phyloP scores from a whole-genome alignment of 2,113 vertebrate genomes.

The Lanius collurio region DNA sequence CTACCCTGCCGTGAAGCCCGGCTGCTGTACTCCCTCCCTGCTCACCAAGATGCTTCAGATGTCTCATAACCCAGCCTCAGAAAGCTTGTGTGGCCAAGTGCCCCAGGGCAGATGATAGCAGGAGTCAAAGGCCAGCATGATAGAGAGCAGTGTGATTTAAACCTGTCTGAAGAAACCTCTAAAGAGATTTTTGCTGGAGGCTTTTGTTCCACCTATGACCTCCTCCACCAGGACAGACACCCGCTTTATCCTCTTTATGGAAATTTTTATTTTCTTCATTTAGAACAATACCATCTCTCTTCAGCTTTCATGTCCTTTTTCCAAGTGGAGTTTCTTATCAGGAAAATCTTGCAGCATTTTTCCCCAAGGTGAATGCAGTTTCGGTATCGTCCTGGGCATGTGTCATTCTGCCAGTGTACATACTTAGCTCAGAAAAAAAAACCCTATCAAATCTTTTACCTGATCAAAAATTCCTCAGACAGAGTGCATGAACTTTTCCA shows the following conservation, averaged over 20 bases:
- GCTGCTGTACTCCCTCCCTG: not conserved
- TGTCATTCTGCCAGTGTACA: not conserved
- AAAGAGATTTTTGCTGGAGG: constrained; percentile 34
- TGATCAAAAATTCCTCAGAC: constrained; percentile 9
- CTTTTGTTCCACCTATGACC: constrained; percentile 55
- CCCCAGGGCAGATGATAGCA: not conserved
- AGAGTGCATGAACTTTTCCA: not conserved
- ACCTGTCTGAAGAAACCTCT: constrained; percentile 13
- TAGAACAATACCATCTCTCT: not conserved
- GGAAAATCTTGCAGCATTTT: not conserved
- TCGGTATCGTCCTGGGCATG: rapidly evolving
- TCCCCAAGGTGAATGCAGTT: not conserved
- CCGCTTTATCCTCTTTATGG: not conserved
- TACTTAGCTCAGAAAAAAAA: not conserved
- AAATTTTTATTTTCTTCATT: constrained; percentile 6
- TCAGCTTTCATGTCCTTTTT: not conserved
- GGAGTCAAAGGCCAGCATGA: constrained; percentile 40
- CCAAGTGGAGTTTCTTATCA: not conserved
- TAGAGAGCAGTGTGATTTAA: constrained; percentile 25
- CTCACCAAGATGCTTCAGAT: not conserved
- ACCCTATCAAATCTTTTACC: not conserved
- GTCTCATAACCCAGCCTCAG: not conserved
- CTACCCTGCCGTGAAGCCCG: not conserved
- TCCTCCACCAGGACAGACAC: not conserved
- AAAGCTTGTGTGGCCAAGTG: constrained; percentile 37